phyloP scores from a whole-genome alignment of 2,888 invertebrate genomes.

The Limnephilus auricula region DNA sequence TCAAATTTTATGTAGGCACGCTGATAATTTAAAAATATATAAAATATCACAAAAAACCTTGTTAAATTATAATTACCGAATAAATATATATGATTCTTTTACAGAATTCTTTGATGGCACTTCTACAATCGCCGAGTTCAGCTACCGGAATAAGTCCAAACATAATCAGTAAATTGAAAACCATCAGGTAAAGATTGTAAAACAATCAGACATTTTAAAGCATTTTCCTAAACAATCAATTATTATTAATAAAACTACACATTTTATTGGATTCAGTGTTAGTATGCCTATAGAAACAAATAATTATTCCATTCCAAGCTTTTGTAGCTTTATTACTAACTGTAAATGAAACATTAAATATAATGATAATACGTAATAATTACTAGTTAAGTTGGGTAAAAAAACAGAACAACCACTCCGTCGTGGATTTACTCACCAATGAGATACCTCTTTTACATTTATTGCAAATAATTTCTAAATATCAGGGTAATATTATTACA shows the following conservation, averaged over 20 bases:
- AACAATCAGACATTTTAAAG: slow-evolving; percentile 11
- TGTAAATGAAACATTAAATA: not conserved
- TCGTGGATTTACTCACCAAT: not conserved
- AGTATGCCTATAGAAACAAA: not conserved
- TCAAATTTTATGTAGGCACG: not conserved
- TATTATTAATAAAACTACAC: not conserved
- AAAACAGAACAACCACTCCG: not conserved
- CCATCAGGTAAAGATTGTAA: slow-evolving; percentile 20
- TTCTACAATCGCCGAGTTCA: slow-evolving; percentile 52
- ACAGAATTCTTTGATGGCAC: slow-evolving; percentile 58
- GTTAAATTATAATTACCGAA: not conserved
- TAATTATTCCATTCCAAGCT: slow-evolving; percentile 11
- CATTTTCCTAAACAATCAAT: not conserved
- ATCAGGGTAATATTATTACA: slow-evolving; percentile 21
- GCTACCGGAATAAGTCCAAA: slow-evolving; percentile 52
- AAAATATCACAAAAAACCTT: not conserved
- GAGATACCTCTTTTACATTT: not conserved
- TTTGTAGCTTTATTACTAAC: not conserved
- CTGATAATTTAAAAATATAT: too few relatives aligned
- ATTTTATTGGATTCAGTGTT: not conserved
- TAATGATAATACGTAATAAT: not conserved
- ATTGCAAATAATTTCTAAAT: not conserved
- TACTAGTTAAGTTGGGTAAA: not conserved
- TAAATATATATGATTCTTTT: slow-evolving; percentile 42
- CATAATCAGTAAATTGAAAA: slow-evolving; percentile 50